These are phyloP conservation scores for Tiliqua scincoides DNA, from an alignment of 2,113 vertebrate genomes.

Conservation along the genomic window DNA sequence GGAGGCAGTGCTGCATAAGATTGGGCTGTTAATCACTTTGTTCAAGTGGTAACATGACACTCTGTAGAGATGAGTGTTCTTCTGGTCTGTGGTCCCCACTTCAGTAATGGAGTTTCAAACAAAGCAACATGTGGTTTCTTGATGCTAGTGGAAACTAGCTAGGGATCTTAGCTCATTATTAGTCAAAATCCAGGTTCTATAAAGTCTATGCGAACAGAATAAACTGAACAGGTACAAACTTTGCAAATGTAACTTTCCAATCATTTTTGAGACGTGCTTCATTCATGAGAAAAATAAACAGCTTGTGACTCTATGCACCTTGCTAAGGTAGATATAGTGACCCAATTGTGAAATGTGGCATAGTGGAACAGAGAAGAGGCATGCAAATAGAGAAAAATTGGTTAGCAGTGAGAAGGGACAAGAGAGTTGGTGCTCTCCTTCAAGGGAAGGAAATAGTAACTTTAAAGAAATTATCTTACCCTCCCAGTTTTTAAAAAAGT, in stretches of 20 bases:
- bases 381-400: background rate
- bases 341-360: background rate
- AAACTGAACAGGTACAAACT: background rate
- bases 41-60: background rate
- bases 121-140: background rate
- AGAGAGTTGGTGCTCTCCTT: background rate
- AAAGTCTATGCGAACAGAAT: background rate
- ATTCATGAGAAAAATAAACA: too few species aligned
- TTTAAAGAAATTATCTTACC: background rate
- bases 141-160: background rate
- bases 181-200: background rate
- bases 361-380: background rate
- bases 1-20: too few species aligned
- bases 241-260: background rate
- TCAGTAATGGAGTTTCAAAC: background rate
- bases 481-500: background rate
- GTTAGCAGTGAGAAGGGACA: background rate
- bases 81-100: background rate
- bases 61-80: background rate
- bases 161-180: background rate
- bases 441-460: background rate
- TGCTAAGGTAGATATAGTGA: background rate
- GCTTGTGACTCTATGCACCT: background rate
- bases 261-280: background rate
- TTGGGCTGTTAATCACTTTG: background rate